These are phyloP conservation scores for Pemphigus obesinymphae DNA, from an alignment of 1,140 invertebrate genomes.

Conservation along the genomic window DNA sequence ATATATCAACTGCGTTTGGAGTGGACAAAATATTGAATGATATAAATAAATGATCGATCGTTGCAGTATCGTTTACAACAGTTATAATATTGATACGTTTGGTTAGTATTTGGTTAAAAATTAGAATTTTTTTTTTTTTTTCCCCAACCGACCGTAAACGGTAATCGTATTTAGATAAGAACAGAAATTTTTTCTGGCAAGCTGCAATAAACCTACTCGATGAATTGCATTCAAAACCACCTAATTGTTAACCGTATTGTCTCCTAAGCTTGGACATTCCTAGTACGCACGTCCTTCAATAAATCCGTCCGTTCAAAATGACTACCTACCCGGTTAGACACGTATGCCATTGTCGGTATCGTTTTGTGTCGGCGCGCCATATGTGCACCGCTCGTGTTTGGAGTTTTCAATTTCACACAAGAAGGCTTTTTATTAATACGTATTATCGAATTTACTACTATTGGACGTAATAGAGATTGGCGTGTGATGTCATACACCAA, in stretches of 20 bases:
- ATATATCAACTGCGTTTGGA: no score
- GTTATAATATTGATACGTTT: no score
- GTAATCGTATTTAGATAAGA: no score
- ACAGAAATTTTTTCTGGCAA: not conserved
- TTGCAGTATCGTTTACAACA: no score
- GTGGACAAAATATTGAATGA: no score
- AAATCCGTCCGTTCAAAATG: not conserved
- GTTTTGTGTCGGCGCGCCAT: not conserved
- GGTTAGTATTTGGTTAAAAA: no score
- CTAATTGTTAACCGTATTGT: not conserved
- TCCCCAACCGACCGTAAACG: no score
- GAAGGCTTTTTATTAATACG: not conserved
- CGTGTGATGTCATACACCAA: not conserved
- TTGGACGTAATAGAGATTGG: conserved; percentile 17
- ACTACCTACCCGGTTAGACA: not conserved
- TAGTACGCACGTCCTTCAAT: not conserved
- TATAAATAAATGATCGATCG: no score
- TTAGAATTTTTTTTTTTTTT: no score
- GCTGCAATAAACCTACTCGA: not conserved
- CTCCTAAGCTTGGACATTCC: not conserved
- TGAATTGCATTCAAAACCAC: not conserved
- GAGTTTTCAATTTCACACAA: conserved; percentile 25
- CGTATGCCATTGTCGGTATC: not conserved
- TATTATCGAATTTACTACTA: not conserved
- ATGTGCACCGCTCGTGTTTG: not conserved